Evolutionary conservation across 2,113 vertebrate genomes (phyloP).

Genomic region (Acinonyx jubatus): DNA sequence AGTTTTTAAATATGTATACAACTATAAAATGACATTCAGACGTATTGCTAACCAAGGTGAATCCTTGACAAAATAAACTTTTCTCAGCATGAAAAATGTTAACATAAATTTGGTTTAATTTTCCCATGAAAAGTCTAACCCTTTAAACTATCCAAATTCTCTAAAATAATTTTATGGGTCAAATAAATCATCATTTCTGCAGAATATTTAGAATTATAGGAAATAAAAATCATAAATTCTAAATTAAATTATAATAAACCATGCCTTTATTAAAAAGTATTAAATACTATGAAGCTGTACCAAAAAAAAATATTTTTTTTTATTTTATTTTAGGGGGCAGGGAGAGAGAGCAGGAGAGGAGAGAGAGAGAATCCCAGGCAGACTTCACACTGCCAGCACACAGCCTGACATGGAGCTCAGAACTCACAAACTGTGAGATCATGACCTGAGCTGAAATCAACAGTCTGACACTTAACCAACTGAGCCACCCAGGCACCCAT

Average conservation of each 20-base stretch:
- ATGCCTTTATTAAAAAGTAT: neutral
- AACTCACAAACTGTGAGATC: too few species aligned
- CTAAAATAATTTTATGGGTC: neutral
- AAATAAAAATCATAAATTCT: neutral
- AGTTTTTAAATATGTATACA: neutral
- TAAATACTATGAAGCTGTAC: neutral
- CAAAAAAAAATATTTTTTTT: neutral
- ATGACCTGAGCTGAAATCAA: too few species aligned
- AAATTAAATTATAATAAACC: neutral
- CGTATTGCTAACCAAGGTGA: slow-evolving; percentile 2
- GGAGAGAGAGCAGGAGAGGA: too few species aligned
- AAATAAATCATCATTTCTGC: neutral
- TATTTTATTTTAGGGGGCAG: too few species aligned
- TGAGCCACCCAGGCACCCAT: too few species aligned
- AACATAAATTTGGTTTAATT: slow-evolving; percentile 8
- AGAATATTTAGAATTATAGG: neutral
- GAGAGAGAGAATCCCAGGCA: too few species aligned
- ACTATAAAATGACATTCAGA: neutral
- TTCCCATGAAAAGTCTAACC: slow-evolving; percentile 15
- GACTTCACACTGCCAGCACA: too few species aligned
- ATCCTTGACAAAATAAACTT: neutral
- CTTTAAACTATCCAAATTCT: neutral
- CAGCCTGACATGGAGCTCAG: too few species aligned
- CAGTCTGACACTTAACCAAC: too few species aligned
- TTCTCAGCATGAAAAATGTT: slow-evolving; percentile 16